phyloP scores from a whole-genome alignment of 1,140 invertebrate genomes.

The Hyphantria cunea region DNA sequence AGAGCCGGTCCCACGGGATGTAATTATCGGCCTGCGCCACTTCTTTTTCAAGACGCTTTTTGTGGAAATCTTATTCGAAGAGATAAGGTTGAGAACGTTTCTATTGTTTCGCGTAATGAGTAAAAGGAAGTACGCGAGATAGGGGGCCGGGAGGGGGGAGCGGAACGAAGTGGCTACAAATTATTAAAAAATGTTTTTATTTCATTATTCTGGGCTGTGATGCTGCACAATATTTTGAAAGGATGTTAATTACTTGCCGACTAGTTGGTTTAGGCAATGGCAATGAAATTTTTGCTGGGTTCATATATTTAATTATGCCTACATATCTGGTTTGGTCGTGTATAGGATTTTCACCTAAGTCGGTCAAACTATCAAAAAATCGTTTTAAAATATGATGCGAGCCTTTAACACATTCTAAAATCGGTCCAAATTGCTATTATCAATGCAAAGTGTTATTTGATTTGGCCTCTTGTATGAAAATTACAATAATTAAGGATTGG shows the following conservation, averaged over 20 bases:
- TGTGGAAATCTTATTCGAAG: conserved; percentile 20
- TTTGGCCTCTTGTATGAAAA: no score
- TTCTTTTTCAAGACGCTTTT: conserved; percentile 22
- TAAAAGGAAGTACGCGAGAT: conserved; percentile 10
- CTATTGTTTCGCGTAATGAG: conserved; percentile 15
- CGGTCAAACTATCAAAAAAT: no score
- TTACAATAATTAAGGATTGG: no score
- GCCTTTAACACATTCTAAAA: no score
- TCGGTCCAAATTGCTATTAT: no score
- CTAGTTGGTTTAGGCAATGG: neutral
- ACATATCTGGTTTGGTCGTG: no score
- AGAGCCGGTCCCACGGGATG: conserved; percentile 8
- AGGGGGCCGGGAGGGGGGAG: neutral
- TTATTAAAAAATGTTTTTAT: neutral
- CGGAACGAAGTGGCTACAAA: neutral
- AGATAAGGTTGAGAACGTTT: conserved; percentile 23
- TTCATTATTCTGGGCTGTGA: neutral
- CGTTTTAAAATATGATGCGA: no score
- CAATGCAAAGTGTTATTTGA: no score
- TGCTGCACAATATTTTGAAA: neutral
- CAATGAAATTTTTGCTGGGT: neutral
- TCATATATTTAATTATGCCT: neutral
- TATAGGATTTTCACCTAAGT: no score
- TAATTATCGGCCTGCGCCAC: conserved; percentile 19
- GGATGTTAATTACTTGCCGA: neutral